Evolutionary conservation across 2,888 invertebrate genomes (phyloP).

Genomic region (Andrena bucephala): DNA sequence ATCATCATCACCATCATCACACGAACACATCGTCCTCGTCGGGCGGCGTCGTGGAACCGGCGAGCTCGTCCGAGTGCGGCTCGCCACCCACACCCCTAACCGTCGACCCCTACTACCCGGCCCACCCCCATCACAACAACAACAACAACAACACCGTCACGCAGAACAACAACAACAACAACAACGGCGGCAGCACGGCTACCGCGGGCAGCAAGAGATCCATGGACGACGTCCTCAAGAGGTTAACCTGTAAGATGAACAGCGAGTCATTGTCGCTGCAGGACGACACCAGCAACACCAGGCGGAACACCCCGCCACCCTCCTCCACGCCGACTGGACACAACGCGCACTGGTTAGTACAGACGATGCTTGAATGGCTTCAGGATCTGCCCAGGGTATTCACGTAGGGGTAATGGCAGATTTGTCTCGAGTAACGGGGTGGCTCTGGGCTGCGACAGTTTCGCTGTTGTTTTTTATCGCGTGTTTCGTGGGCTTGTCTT

Average conservation of each 20-base stretch:
- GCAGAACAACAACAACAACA: slow-evolving; percentile 88
- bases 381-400: background rate
- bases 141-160: slow-evolving; percentile 87
- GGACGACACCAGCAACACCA: slow-evolving; percentile 90
- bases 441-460: too few species aligned
- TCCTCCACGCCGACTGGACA: slow-evolving; percentile 82
- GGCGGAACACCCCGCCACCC: slow-evolving; percentile 88
- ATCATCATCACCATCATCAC: slow-evolving; percentile 76
- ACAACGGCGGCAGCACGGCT: slow-evolving; percentile 87
- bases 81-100: slow-evolving; percentile 89
- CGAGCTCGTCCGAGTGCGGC: slow-evolving; percentile 90
- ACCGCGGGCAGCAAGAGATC: slow-evolving; percentile 90
- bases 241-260: slow-evolving; percentile 94
- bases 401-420: background rate
- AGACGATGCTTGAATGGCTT: background rate
- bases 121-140: slow-evolving; percentile 85
- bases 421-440: background rate
- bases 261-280: slow-evolving; percentile 91
- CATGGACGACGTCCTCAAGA: slow-evolving; percentile 96
- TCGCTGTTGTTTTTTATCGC: too few species aligned
- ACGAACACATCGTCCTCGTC: slow-evolving; percentile 74
- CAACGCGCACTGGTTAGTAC: slow-evolving; percentile 81
- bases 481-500: too few species aligned
- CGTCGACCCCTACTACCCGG: slow-evolving; percentile 87
- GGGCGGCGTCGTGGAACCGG: slow-evolving; percentile 77